Base-by-base conservation (phyloP, 2,113 vertebrate species). In the Melospiza melodia region DNA sequence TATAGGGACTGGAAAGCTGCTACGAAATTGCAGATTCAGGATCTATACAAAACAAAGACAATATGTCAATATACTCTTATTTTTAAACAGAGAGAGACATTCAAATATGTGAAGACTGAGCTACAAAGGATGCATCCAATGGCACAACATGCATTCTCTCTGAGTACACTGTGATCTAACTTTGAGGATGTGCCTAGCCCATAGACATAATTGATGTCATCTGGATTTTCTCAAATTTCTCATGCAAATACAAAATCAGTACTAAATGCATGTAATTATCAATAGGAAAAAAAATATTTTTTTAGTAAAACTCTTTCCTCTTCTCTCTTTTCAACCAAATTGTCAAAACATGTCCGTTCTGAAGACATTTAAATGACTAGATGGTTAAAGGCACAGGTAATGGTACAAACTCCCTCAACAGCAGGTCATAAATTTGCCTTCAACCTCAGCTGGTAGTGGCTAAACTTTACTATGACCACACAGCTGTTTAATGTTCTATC, bases 21-120 rank as follows among this genome's bases (percentile, higher is more conserved):
- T 86, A 46, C n/a, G 79, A 96, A 97, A 97, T 58, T 97, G 97
- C 97, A 97, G 94, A 97, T 95, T 97, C 97, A 97, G 94, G 84
- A 89, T 83, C 67, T 83, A 76, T 5, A 49, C 5, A 39, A 97
- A 96, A 97, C 94, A 97, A 97, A 97, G 95, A 87, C 68, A 66
- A 52, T 30, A 6, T 11, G 17, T 87, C 73, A 94, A 79, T 74
- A 74, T 4, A 28, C 17, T 71, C 31, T 27, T 87, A 33, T 88
- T 90, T 91, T 87, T 55, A 90, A 76, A 67, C 2, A 6, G 35
- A 75, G 31, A 90, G 22, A 84, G 28, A 62, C 43, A 51, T 71
- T 71, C 15, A 83, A 90, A 67, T 30, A 78, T 6, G 12, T 8
- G 39, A 94, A 92, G 52, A 55, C 13, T 1, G 0, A 85, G 46